Evolutionary conservation across 2,797 vertebrate genomes (phyloP), one percentile per base, ranked within the genome.

Genomic region (Sebastes kiyomatsui): DNA sequence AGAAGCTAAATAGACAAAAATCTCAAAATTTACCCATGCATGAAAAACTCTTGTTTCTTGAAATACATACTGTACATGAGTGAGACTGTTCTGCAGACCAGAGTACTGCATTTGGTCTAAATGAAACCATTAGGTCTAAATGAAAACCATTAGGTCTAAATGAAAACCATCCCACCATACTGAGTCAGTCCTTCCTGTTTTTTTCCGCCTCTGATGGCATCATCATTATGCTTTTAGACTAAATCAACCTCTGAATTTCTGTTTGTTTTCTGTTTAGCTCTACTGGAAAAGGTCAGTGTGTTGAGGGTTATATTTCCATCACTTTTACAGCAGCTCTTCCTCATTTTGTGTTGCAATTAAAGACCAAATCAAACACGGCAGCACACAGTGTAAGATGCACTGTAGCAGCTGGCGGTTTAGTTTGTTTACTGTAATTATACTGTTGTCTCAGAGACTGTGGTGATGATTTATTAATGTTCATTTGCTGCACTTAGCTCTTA

Each of bases 401-500:
- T 8, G 2, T 12, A 38, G 32, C 77, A 70, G 60, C 66, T 65
- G 59, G 27, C 0, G 3, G 49, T 18, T 42, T 2, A 14, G 69
- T 54, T 77, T 71, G 55, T 84, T 75, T 66, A 38, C 46, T 70
- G 72, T 64, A 62, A 73, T 73, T 77, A 62, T 8, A 25, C 52
- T 59, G 20, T 59, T 62, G 28, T 56, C 56, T 82, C 25, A 55
- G 20, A 52, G 52, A 23, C 35, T 55, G 59, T 35, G 30, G 14
- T 42, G 5, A 71, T 54, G 62, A 83, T 73, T 87, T 72, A 73
- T 56, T 79, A 33, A 82, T 67, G 55, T 49, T 81, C 25, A 3
- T 32, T 49, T 69, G 52, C 62, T 75, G 13, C 32, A n/a, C 30
- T 13, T 14, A 22, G 38, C 33, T 49, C 6, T 22, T 30, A 35